Percentiles rank a stretch among this genome's conserved stretches.
Conservation (phyloP, 1,140 invertebrate genomes). For the Papilio polytes region DNA sequence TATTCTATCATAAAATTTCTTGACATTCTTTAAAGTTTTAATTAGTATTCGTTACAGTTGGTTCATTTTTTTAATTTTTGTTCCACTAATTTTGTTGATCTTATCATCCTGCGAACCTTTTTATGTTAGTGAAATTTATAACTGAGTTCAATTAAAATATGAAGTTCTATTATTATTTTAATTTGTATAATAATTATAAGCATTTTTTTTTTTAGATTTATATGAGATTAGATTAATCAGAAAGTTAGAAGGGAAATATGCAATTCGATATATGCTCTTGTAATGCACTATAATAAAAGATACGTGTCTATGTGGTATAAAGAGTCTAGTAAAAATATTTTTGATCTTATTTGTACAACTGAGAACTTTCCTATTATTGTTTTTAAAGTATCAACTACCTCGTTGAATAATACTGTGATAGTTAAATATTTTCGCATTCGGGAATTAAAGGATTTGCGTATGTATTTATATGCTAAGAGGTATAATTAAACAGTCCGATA, state of each 20-base stretch:
- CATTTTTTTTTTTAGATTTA: not conserved
- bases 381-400: not conserved
- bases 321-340: too few relatives aligned
- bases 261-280: too few relatives aligned
- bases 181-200: not conserved
- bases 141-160: not conserved
- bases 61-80: not conserved
- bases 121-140: not conserved
- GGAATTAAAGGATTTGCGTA: not conserved
- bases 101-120: not conserved
- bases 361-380: not conserved
- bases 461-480: not conserved
- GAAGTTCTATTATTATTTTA: not conserved
- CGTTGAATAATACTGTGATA: not conserved
- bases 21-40: constrained; percentile 11
- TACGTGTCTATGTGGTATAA: too few relatives aligned
- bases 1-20: constrained; percentile 17
- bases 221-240: not conserved
- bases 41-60: not conserved
- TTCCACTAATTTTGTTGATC: not conserved
- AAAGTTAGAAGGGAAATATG: not conserved
- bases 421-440: not conserved
- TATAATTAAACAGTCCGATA: constrained; percentile 23
- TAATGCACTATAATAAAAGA: too few relatives aligned
- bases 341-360: not conserved